These are phyloP conservation scores for Pygoscelis adeliae DNA, from an alignment of 2,113 vertebrate genomes.

Conservation along the genomic window DNA sequence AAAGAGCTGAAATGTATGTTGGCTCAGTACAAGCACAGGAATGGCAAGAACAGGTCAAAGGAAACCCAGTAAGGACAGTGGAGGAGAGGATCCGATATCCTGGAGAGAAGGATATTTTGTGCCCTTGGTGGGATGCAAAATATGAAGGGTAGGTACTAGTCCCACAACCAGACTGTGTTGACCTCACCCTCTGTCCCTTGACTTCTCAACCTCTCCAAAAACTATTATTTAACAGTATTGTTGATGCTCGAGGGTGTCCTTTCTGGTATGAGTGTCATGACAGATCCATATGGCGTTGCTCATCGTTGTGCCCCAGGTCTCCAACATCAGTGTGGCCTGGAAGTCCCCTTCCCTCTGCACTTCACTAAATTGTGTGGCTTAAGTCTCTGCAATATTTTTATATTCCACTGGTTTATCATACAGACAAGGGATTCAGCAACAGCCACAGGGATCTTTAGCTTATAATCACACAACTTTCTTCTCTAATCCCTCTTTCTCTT, in stretches of 20 bases:
- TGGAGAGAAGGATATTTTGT: background rate
- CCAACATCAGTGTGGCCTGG: background rate
- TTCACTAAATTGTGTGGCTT: background rate
- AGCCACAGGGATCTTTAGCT: background rate
- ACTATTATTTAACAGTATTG: background rate
- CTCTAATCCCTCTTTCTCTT: background rate
- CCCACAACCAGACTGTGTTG: background rate
- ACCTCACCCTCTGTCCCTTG: background rate
- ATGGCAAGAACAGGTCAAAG: background rate
- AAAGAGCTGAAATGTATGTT: background rate
- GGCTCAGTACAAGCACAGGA: background rate
- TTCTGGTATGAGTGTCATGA: background rate
- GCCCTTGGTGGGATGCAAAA: background rate
- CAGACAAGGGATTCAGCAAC: background rate
- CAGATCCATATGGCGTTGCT: background rate
- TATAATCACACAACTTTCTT: background rate
- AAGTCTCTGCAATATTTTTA: background rate
- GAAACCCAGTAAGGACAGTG: background rate
- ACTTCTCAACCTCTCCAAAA: background rate
- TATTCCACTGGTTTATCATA: background rate
- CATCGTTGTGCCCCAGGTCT: background rate
- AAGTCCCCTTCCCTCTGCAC: background rate
- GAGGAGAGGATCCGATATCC: background rate
- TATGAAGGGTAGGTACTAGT: background rate
- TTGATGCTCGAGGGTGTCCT: background rate